Conservation (phyloP, 2,797 vertebrate genomes). For the Coregonus ussuriensis region DNA sequence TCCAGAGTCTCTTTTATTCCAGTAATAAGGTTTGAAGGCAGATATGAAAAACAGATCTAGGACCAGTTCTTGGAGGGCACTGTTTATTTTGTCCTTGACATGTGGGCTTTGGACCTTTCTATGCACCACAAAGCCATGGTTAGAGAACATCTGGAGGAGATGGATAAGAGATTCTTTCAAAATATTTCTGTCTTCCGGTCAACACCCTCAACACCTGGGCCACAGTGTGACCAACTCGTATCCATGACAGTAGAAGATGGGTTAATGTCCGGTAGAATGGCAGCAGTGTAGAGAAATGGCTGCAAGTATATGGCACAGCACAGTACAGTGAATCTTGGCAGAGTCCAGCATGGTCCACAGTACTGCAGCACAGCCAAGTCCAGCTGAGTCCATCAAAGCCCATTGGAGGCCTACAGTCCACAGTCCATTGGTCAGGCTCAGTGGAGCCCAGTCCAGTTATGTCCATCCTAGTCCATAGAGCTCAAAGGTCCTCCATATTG, state of each 20-base stretch:
- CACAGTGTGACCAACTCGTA: slow-evolving; percentile 43
- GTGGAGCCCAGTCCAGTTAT: slow-evolving; percentile 12
- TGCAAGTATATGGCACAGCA: neutral
- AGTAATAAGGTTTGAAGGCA: slow-evolving; percentile 23
- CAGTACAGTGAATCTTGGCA: too few species aligned
- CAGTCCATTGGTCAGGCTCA: slow-evolving; percentile 29
- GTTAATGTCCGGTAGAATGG: slow-evolving; percentile 41
- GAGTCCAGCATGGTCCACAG: too few species aligned
- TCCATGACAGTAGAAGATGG: slow-evolving; percentile 52
- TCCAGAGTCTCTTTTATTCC: slow-evolving; percentile 43
- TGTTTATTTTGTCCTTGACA: slow-evolving; percentile 52
- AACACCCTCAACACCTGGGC: neutral
- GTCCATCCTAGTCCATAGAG: slow-evolving; percentile 31
- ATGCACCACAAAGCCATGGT: slow-evolving; percentile 44
- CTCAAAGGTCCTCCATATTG: slow-evolving; percentile 23
- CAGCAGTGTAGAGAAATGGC: slow-evolving; percentile 24
- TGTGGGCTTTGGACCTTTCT: slow-evolving; percentile 34
- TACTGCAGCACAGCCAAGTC: neutral
- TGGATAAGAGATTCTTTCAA: slow-evolving; percentile 46
- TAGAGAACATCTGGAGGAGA: slow-evolving; percentile 58
- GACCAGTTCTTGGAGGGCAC: slow-evolving; percentile 58
- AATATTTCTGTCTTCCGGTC: too few species aligned
- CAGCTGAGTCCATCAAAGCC: neutral
- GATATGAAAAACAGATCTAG: slow-evolving; percentile 57
- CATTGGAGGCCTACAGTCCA: slow-evolving; percentile 15